Base-by-base conservation (phyloP, 2,113 vertebrate species). In the Chaenocephalus aceratus region DNA sequence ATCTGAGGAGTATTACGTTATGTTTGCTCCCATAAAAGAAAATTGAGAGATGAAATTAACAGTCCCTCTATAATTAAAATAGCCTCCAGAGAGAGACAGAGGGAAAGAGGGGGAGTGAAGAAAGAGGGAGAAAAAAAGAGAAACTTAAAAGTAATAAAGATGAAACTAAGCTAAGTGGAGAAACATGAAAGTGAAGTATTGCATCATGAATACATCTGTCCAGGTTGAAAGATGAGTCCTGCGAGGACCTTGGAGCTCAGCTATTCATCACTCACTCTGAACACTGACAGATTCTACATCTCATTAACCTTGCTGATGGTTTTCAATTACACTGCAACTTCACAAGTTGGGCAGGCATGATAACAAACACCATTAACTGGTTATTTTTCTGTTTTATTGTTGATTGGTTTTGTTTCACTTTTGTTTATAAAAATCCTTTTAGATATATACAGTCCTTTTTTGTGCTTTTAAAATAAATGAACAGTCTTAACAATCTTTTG, bases 171-270 rank as follows among this genome's bases (percentile, higher is more conserved):
- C 61, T 41, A 30, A 57, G 4, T 11, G 77, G 30, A 16, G 57
- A 57, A 21, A 63, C 36, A 86, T 59, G 36, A 80, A 67, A 70
- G 51, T 64, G 61, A 4, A 10, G 57, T 41, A 66, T 77, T 82
- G 66, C 73, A 80, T 86, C 72, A 82, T 79, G 61, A 68, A 66
- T 63, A 54, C 23, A 21, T 74, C 44, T 67, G 21, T 71, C 12
- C 49, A 63, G 26, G 26, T 65, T 82, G 57, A 84, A 57, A 54
- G 72, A 82, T n/a, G 56, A 82, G 66, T 44, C 53, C 57, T 72
- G 48, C 46, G 16, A 72, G 75, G 44, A 61, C 68, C 49, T 2
- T 1, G 21, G 46, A 67, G 54, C 61, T 62, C 5, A 7, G 72
- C 46, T 41, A 71, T 75, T 72, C 12, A 62, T 74, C 54, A 76